These are phyloP conservation scores for Deilephila elpenor DNA, from an alignment of 2,888 invertebrate genomes.

Conservation along the genomic window DNA sequence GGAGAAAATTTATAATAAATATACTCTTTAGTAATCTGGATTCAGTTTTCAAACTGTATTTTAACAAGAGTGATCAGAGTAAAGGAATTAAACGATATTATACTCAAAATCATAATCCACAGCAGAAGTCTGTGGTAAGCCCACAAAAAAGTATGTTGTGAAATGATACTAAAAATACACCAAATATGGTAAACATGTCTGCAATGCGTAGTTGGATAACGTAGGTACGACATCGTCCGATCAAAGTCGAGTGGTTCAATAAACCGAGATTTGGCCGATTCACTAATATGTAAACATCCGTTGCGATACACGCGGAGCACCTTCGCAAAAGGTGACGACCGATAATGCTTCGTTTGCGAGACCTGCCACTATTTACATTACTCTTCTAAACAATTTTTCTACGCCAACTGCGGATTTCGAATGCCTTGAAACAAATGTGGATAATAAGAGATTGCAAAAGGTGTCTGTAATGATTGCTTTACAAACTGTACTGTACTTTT, in stretches of 20 bases:
- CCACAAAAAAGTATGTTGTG: neutral
- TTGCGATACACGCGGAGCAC: conserved; percentile 59
- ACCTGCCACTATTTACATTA: neutral
- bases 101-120: neutral
- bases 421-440: conserved; percentile 16
- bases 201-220: conserved; percentile 17
- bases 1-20: too few relatives aligned
- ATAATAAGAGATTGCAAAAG: conserved; percentile 10
- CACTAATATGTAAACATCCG: conserved; percentile 65
- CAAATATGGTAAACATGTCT: neutral
- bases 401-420: neutral
- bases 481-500: conserved; percentile 8
- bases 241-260: conserved; percentile 48
- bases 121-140: neutral
- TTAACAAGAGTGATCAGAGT: too few relatives aligned
- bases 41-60: too few relatives aligned
- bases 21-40: too few relatives aligned
- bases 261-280: conserved; percentile 59
- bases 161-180: conserved; percentile 5
- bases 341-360: conserved; percentile 46
- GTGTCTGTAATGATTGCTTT: conserved; percentile 10
- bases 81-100: too few relatives aligned
- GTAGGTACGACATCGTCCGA: conserved; percentile 14
- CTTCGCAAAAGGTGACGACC: conserved; percentile 54
- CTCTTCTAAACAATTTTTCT: neutral